phyloP scores from a whole-genome alignment of 2,797 vertebrate genomes.

The Hemibagrus guttatus region DNA sequence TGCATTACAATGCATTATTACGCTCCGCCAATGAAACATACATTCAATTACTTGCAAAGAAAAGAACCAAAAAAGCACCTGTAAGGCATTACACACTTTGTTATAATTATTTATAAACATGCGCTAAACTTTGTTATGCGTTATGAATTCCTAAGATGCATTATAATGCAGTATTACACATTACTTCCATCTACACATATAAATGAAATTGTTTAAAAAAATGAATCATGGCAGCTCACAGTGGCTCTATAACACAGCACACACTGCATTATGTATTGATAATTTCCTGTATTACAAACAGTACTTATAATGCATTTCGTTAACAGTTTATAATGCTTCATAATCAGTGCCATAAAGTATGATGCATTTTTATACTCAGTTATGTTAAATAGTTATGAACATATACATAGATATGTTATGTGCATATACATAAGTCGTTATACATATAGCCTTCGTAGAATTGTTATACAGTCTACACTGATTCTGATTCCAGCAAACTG shows the following conservation, averaged over 20 bases:
- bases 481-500: neutral
- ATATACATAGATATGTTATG: too few relatives aligned
- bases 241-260: neutral
- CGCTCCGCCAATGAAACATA: neutral
- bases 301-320: neutral
- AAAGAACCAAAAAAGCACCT: neutral
- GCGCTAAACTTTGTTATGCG: neutral
- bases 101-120: neutral
- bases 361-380: neutral
- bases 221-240: neutral
- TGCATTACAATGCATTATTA: neutral
- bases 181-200: neutral
- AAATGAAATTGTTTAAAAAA: neutral
- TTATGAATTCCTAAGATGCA: neutral
- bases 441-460: neutral
- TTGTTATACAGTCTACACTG: neutral
- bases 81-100: neutral
- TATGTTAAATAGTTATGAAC: neutral
- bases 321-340: neutral
- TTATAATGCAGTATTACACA: neutral
- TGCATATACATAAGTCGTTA: neutral
- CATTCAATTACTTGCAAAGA: neutral
- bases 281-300: neutral
- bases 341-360: neutral
- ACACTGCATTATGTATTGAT: neutral